Evolutionary conservation across 2,113 vertebrate species (phyloP), one percentile per base, ranked within the genome.

Genomic region (Nothocercus nigrocapillus): DNA sequence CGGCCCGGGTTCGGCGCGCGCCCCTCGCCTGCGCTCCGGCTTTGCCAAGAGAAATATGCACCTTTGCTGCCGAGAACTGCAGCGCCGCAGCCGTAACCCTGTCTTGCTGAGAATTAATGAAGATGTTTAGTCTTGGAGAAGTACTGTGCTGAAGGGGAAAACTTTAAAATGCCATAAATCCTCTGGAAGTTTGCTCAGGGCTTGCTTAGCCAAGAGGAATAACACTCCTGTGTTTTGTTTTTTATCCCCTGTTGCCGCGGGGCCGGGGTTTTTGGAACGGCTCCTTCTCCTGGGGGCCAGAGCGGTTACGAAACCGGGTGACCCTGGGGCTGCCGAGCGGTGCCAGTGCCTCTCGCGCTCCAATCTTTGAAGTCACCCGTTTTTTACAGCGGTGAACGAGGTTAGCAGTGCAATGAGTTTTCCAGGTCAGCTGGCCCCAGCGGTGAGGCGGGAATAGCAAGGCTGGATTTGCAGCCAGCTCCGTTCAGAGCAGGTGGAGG

Each of bases 71-170:
- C 72, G 15, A 86, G 69, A 3, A 1, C 40, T 47, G 89, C 94
- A 2, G 22, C 14, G 3, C 67, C 11, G 2, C 78, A 70, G 88
- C 94, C 74, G 40, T 14, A 34, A 40, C 58, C 89, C 94, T 2
- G 2, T 74, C 90, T 36, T 0, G 59, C 91, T 28, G 8, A 14
- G 79, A 21, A 7, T 25, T 78, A 88, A 95, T 90, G 93, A 78
- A 96, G 95, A 94, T 97, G 96, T 95, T 97, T 96, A 96, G 96
- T 97, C 95, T 96, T 96, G 76, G 84, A 94, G 89, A 92, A 95
- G 88, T 75, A 28, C 88, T 82, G 77, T 44, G 88, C 94, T 88
- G 93, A 96, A 88, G 88, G 95, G 94, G 90, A 90, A 95, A 95
- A 88, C 93, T 95, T 96, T 81, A 86, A 93, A 97, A 92, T 92